Evolutionary conservation across 30 jellyfish, hydroid and myxozoan species (phyloP), one percentile per base, ranked within the genome.

Genomic region (Cassiopea andromeda): DNA sequence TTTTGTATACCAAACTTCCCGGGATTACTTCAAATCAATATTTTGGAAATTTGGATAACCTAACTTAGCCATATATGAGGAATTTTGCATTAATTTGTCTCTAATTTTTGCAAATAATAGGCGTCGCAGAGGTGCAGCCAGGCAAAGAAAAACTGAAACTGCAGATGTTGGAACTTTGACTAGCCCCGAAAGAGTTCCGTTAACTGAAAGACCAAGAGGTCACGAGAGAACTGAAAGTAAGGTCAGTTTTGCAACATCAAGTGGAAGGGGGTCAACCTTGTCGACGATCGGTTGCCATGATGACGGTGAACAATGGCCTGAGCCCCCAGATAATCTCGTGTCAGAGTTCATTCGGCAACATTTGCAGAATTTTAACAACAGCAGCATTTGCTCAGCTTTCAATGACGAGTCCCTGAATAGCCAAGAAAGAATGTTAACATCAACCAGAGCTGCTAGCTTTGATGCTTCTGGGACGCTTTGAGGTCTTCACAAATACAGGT

Each of bases 291-390:
- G 91, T 54, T 88, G 74, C 70, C 89, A 80, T 18, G 89, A 89
- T 81, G 90, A 71, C 58, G 90, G 75, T 13, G 95, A 88, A 68
- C 85, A 78, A 48, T 89, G 96, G 96, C 96, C 96, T 7, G 89
- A 81, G 48, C 96, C 96, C 73, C 96, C 96, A 67, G 92, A 74
- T 44, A 82, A 80, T 48, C 84, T 88, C 8, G 90, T 77, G 15
- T 77, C 90, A 18, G 96, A 80, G 76, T 86, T 75, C 84, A 86
- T 86, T 54, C 88, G 93, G 48, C 75, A 67, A 10, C 93, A 86
- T 61, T 69, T 86, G n/a, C 75, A 86, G 93, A 86, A 86, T 81
- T 86, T 86, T 50, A 86, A 75, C 89, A 69, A 54, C 64, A 81
- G 89, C 68, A 86, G 93, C 50, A 75, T 86, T 48, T 86, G 89